phyloP scores from a whole-genome alignment of 2,113 vertebrate species.

The Anarrhichthys ocellatus region DNA sequence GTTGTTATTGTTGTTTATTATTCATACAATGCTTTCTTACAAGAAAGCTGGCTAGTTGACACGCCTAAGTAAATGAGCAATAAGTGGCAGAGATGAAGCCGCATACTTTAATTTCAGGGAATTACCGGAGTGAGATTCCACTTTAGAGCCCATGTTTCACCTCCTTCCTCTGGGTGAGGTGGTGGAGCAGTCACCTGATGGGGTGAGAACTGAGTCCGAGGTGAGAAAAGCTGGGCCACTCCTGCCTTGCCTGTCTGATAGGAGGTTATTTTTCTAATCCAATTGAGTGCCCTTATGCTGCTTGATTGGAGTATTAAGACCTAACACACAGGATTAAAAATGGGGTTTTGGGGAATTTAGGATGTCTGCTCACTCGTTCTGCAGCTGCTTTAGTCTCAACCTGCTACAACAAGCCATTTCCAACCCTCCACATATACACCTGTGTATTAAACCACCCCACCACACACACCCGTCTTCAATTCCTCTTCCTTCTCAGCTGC shows the following conservation, averaged over 20 bases:
- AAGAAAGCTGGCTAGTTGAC: background rate
- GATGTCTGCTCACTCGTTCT: slow-evolving; percentile 14
- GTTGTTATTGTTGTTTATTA: background rate
- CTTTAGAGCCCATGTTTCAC: background rate
- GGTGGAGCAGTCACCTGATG: slow-evolving; percentile 29
- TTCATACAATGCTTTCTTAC: background rate
- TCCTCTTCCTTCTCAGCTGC: slow-evolving; percentile 20
- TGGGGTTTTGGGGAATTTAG: slow-evolving; percentile 62
- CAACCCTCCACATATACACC: slow-evolving; percentile 3
- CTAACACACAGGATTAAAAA: slow-evolving; percentile 60
- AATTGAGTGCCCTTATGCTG: slow-evolving; percentile 64
- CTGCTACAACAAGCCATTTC: slow-evolving; percentile 5
- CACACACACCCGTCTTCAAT: slow-evolving; percentile 9
- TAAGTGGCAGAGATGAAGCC: no score
- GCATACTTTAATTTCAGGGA: background rate
- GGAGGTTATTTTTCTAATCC: slow-evolving; percentile 68
- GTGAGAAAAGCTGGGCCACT: slow-evolving; percentile 59
- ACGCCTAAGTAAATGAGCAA: background rate
- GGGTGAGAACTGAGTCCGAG: slow-evolving; percentile 48
- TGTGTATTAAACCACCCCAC: background rate
- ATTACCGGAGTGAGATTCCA: background rate
- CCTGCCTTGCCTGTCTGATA: slow-evolving; percentile 42
- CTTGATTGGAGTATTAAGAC: slow-evolving; percentile 69
- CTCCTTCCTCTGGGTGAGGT: slow-evolving; percentile 8
- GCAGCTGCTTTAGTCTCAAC: slow-evolving; percentile 36